phyloP scores from a whole-genome alignment of 2,113 vertebrate species.

The Columba janthina region DNA sequence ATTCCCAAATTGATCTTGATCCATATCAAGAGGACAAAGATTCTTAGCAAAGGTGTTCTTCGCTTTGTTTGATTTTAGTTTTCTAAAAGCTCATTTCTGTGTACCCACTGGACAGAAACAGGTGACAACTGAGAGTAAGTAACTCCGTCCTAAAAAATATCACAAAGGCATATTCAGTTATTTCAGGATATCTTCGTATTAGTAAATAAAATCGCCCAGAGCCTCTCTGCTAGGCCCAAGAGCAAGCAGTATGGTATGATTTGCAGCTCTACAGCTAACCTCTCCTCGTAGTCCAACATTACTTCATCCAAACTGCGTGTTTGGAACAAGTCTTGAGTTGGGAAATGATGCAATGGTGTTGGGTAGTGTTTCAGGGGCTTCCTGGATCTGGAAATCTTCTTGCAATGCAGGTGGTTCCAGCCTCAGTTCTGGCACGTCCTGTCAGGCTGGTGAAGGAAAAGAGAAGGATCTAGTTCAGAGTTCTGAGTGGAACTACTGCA shows the following conservation, averaged over 20 bases:
- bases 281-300: background rate
- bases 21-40: accelerated
- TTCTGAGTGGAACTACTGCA: background rate
- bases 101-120: background rate
- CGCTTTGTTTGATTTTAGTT: background rate
- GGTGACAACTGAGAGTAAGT: background rate
- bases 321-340: background rate
- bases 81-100: background rate
- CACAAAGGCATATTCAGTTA: background rate
- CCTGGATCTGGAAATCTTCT: background rate
- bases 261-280: background rate
- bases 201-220: background rate
- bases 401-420: background rate
- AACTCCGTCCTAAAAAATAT: background rate
- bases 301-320: background rate
- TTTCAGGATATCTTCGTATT: background rate
- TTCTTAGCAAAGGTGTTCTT: background rate
- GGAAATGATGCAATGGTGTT: too few relatives aligned
- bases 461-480: background rate
- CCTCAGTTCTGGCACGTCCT: background rate
- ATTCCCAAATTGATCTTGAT: background rate
- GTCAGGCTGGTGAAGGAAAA: background rate
- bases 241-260: background rate
- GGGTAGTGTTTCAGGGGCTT: background rate
- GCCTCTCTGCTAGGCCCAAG: background rate